Evolutionary conservation across 1,140 invertebrate genomes (phyloP), one percentile per base, ranked within the genome.

Genomic region (Teleogryllus occipitalis): DNA sequence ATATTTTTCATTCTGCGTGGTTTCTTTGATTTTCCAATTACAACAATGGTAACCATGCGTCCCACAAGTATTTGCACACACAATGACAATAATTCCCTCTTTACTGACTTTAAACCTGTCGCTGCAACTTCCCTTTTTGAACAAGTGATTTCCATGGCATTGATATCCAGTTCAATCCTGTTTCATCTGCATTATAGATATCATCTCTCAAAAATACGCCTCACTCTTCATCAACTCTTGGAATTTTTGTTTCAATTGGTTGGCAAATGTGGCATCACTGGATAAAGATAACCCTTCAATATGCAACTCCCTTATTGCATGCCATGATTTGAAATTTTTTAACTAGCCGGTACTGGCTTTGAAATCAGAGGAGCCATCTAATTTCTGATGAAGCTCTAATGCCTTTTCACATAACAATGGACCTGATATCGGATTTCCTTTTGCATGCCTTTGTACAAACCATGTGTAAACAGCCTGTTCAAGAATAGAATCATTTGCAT

Each of bases 141-240:
- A 22, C 75, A 75, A 75, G 75, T n/a, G 15, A 74, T 79, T 78
- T 49, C 6, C 8, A 74, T 14, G 80, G 77, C 72, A 78, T 15
- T 10, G 76, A 65, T 78, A 39, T 78, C 80, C 80, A 78, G 21
- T 74, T 39, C n/a, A 80, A 74, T n/a, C 77, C 74, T 39, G n/a
- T 80, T 73, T 80, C 80, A 78, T 78, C 76, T 10, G 80, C 80
- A 72, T 80, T 80, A 65, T 80, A 80, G 8, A 80, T 78, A 22
- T 78, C 22, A 10, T 80, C 77, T 77, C 21, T 46, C 21, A 65
- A 65, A 73, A n/a, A n/a, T 79, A 82, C 14, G 78, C 80, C 22
- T 80, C 54, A n/a, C 21, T 46, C 47, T 78, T 47, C 49, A 80
- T n/a, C 8, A 78, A 76, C 8, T 12, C 72, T 54, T 72, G 76